A percentile compares a stretch with the other conserved stretches of the same genome.
phyloP scores from a whole-genome alignment of 2,113 vertebrate genomes.

The Nyctereutes procyonoides region DNA sequence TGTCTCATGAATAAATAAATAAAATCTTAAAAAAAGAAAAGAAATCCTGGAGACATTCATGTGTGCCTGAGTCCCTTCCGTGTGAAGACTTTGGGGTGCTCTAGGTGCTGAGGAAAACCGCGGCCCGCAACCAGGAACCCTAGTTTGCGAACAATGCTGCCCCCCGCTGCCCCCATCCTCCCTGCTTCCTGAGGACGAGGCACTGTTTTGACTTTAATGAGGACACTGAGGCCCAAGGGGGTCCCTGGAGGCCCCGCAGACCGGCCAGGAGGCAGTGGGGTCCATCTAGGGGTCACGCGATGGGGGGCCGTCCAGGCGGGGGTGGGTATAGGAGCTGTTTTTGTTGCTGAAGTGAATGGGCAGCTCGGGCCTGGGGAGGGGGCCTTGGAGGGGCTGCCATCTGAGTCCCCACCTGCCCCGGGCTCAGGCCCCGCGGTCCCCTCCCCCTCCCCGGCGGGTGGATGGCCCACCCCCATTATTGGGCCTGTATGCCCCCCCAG shows the following conservation, averaged over 20 bases:
- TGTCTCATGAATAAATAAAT: too few relatives aligned
- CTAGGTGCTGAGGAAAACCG: rapidly evolving
- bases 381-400: too few relatives aligned
- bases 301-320: not conserved
- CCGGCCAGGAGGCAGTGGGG: not conserved
- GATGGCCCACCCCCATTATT: rapidly evolving
- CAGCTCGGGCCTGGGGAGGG: not conserved
- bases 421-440: not conserved
- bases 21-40: too few relatives aligned
- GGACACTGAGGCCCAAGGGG: not conserved
- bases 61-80: not conserved
- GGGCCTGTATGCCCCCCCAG: not conserved
- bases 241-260: not conserved
- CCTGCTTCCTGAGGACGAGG: rapidly evolving
- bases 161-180: rapidly evolving
- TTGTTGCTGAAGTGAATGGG: not conserved
- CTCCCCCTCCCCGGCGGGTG: rapidly evolving
- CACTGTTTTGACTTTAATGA: not conserved
- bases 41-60: too few relatives aligned
- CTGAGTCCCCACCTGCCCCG: not conserved
- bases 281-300: not conserved
- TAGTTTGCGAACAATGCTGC: not conserved
- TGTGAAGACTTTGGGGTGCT: not conserved
- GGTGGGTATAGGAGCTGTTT: not conserved
- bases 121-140: rapidly evolving